phyloP scores from a whole-genome alignment of 2,113 vertebrate genomes.

The Porphyrio hochstetteri region DNA sequence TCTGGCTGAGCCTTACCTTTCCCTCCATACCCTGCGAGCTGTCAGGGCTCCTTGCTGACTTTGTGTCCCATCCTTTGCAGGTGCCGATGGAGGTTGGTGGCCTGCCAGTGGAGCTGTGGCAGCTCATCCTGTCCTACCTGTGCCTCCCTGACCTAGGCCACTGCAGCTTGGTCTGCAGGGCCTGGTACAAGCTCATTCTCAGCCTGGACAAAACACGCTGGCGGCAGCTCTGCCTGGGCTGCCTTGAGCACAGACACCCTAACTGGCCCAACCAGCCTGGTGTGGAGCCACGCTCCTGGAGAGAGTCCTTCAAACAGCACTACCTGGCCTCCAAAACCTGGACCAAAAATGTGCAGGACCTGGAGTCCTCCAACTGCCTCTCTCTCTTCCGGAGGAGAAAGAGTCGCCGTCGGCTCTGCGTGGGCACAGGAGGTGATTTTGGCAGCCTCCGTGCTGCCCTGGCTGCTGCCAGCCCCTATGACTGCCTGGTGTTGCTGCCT shows the following conservation, averaged over 20 bases:
- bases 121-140: constrained; percentile 85
- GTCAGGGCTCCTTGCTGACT: not conserved
- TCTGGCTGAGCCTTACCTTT: not conserved
- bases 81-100: constrained; percentile 79
- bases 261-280: constrained; percentile 87
- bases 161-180: constrained; percentile 87
- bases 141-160: constrained; percentile 85
- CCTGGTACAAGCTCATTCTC: constrained; percentile 85
- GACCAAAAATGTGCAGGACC: constrained; percentile 80
- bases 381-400: constrained; percentile 83
- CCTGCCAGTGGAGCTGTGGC: constrained; percentile 85
- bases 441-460: constrained; percentile 83
- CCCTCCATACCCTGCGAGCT: accelerated
- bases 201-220: constrained; percentile 91
- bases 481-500: constrained; percentile 80
- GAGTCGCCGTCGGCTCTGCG: constrained; percentile 78
- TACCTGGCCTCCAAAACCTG: constrained; percentile 84
- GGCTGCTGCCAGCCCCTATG: constrained; percentile 79
- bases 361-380: constrained; percentile 83
- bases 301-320: constrained; percentile 86
- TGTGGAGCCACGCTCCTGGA: constrained; percentile 83
- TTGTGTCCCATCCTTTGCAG: not conserved
- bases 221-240: constrained; percentile 86
- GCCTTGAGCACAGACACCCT: constrained; percentile 84
- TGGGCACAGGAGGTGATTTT: constrained; percentile 77